phyloP scores from a whole-genome alignment of 2,888 invertebrate genomes.

The Odiellus spinosus region DNA sequence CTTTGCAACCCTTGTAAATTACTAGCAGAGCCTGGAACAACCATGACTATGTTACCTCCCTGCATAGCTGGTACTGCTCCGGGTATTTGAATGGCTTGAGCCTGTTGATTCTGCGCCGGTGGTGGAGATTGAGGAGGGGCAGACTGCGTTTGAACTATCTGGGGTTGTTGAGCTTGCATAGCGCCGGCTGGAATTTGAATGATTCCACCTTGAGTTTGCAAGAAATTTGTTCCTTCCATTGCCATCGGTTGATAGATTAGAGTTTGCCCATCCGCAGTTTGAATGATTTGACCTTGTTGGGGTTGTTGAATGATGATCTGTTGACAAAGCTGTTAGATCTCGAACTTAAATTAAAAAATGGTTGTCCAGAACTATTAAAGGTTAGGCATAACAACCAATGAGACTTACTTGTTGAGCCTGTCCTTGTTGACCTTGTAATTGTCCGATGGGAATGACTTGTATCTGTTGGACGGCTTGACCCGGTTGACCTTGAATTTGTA shows the following conservation, averaged over 20 bases:
- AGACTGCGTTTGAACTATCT: no score
- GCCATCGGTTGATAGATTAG: conserved; percentile 68
- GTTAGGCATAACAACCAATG: no score
- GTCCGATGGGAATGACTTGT: conserved; percentile 18
- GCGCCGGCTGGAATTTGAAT: not conserved
- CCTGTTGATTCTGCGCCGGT: no score
- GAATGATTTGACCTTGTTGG: conserved; percentile 16
- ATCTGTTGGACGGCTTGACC: conserved; percentile 6
- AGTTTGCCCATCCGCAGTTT: conserved; percentile 51
- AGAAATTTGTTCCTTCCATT: conserved; percentile 31
- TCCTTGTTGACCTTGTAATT: conserved; percentile 16
- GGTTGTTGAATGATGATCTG: conserved; percentile 17
- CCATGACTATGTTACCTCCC: conserved; percentile 25
- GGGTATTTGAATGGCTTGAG: conserved; percentile 3
- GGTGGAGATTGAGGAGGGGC: no score
- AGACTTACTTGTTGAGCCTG: conserved; percentile 16
- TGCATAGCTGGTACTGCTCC: conserved; percentile 25
- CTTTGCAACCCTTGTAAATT: conserved; percentile 27
- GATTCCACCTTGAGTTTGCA: conserved; percentile 17
- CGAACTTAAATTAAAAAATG: no score
- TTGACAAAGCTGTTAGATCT: no score
- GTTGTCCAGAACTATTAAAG: no score
- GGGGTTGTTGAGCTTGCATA: no score
- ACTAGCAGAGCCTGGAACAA: conserved; percentile 37
- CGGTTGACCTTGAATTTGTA: conserved; percentile 13